Evolutionary conservation across 2,113 vertebrate species (phyloP).

Genomic region (Tragelaphus buxtoni): DNA sequence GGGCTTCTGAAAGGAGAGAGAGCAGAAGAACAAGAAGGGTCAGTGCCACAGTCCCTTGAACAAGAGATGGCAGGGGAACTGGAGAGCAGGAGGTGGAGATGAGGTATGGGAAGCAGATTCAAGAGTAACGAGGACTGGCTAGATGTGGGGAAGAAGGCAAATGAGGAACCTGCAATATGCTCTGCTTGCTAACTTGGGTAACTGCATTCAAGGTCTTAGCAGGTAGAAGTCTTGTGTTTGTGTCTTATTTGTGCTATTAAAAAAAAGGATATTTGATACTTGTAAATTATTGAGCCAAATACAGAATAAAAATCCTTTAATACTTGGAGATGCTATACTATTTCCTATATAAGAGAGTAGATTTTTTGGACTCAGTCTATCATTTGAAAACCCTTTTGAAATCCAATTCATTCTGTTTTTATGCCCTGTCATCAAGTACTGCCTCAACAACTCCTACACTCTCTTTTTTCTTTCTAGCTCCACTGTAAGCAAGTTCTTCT

Average conservation of each 20-base stretch:
- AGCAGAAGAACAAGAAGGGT: background rate
- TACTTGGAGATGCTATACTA: background rate
- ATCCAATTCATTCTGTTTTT: background rate
- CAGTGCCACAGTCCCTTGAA: background rate
- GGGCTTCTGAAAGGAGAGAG: background rate
- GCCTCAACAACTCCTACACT: background rate
- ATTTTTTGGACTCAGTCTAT: background rate
- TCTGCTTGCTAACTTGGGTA: background rate
- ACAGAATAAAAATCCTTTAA: background rate
- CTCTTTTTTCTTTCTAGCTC: background rate
- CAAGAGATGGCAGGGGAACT: background rate
- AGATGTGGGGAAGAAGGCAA: background rate
- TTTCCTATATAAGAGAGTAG: background rate
- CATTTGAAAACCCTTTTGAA: background rate
- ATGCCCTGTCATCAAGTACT: background rate
- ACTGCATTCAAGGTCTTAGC: background rate
- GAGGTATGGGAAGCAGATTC: background rate
- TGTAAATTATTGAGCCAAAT: background rate
- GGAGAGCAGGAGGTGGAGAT: background rate
- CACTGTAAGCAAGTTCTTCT: background rate
- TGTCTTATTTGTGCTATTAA: background rate
- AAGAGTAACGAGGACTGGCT: background rate
- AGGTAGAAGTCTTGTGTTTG: background rate
- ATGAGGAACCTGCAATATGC: background rate
- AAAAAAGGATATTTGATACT: background rate